These are phyloP conservation scores for Artibeus lituratus DNA, from an alignment of 2,797 vertebrate genomes.

Conservation along the genomic window DNA sequence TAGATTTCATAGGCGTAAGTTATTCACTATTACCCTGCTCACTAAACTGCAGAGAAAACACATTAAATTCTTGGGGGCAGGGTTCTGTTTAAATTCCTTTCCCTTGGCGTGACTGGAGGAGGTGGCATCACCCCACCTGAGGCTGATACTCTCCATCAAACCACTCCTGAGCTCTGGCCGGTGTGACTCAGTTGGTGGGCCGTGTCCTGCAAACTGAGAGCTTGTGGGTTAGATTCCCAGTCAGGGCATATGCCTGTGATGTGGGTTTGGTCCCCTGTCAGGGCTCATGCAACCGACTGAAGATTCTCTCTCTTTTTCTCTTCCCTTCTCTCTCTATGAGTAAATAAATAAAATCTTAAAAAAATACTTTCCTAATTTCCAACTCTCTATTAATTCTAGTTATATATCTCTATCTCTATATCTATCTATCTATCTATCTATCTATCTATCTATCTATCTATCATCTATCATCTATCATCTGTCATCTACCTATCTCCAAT, in stretches of 20 bases:
- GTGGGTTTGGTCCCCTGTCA: neutral
- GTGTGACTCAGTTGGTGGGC: too few species aligned
- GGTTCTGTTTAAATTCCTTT: neutral
- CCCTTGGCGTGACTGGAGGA: neutral
- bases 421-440: neutral
- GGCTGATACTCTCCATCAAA: neutral
- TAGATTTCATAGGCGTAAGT: neutral
- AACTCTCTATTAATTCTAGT: neutral
- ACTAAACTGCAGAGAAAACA: neutral
- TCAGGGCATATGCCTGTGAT: too few species aligned
- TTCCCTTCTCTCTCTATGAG: neutral
- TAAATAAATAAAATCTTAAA: neutral
- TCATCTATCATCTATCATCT: too few species aligned
- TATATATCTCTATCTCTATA: neutral
- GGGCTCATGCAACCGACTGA: neutral
- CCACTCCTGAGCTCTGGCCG: neutral
- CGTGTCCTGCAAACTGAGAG: too few species aligned
- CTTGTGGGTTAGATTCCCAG: too few species aligned
- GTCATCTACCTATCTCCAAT: neutral
- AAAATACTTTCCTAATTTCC: neutral
- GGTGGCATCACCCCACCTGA: rapidly evolving
- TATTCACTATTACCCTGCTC: neutral
- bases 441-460: neutral
- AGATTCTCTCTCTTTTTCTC: neutral
- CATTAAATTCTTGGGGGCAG: neutral